Evolutionary conservation across 2,113 vertebrate genomes (phyloP).

Genomic region (Spermophilus dauricus): DNA sequence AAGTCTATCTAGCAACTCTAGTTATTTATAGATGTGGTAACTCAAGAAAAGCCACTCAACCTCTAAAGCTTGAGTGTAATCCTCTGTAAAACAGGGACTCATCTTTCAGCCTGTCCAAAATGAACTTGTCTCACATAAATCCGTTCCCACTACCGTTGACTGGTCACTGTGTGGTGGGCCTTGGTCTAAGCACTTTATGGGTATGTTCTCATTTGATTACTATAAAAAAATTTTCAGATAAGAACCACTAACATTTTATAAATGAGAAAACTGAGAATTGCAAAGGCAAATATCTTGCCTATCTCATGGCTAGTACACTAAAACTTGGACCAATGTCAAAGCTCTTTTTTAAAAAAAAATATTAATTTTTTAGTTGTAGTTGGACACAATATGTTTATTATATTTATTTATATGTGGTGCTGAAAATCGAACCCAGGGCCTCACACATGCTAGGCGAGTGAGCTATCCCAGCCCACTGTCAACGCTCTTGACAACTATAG

Average conservation of each 20-base stretch:
- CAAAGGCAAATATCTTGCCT: not conserved
- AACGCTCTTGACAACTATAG: not conserved
- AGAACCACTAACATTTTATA: not conserved
- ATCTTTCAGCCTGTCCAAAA: not conserved
- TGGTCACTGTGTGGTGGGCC: not conserved
- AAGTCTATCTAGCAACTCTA: slow-evolving; percentile 12
- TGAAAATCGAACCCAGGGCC: no score
- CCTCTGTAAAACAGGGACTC: not conserved
- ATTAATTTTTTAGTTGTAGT: no score
- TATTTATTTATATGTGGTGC: no score
- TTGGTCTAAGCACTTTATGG: not conserved
- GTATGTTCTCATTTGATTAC: not conserved
- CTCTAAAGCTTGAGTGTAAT: not conserved
- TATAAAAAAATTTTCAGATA: not conserved
- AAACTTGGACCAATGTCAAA: not conserved
- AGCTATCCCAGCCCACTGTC: not conserved
- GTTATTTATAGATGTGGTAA: not conserved
- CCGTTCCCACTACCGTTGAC: not conserved
- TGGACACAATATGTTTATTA: no score
- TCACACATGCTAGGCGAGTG: no score
- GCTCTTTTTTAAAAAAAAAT: not conserved
- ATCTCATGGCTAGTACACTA: not conserved
- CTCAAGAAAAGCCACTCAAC: not conserved
- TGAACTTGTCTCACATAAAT: not conserved
- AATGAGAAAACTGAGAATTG: not conserved